A percentile compares a stretch with the other conserved stretches of the same genome.
Conservation (phyloP, 2,797 vertebrate species). For the Pseudochaenichthys georgianus region DNA sequence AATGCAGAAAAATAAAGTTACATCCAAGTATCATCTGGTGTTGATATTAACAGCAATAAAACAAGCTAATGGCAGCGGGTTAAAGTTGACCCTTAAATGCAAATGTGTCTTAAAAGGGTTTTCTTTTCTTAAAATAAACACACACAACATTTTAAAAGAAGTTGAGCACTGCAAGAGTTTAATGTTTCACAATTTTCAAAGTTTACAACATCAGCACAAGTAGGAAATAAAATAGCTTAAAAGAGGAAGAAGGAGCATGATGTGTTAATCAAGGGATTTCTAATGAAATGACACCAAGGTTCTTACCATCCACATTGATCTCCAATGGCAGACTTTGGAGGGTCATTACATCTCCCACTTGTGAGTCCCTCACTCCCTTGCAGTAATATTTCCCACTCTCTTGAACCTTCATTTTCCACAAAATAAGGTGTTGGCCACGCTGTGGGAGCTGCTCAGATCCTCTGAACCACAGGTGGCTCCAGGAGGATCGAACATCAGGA, state of each 20-base stretch:
- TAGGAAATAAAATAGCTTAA: neutral
- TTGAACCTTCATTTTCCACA: slow-evolving; percentile 28
- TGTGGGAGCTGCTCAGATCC: slow-evolving; percentile 25
- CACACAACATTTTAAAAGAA: neutral
- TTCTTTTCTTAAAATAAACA: neutral
- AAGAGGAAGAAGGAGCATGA: neutral
- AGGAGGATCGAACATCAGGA: slow-evolving; percentile 30
- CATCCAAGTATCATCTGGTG: neutral
- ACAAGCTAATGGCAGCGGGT: neutral
- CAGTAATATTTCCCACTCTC: slow-evolving; percentile 75
- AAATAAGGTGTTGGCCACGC: rapidly evolving
- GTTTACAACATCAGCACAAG: neutral
- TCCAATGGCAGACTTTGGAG: slow-evolving; percentile 63
- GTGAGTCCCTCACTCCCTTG: slow-evolving; percentile 51
- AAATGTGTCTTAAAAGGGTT: neutral
- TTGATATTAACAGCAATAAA: neutral
- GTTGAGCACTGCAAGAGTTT: neutral
- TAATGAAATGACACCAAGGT: neutral
- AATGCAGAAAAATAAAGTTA: slow-evolving; percentile 8
- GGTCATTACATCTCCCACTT: slow-evolving; percentile 17
- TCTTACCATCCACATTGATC: slow-evolving; percentile 76
- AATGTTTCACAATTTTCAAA: neutral
- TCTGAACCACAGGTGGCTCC: slow-evolving; percentile 76
- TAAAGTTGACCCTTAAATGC: neutral
- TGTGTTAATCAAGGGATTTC: neutral